phyloP scores from a whole-genome alignment of 2,113 vertebrate genomes.

The Carollia perspicillata region DNA sequence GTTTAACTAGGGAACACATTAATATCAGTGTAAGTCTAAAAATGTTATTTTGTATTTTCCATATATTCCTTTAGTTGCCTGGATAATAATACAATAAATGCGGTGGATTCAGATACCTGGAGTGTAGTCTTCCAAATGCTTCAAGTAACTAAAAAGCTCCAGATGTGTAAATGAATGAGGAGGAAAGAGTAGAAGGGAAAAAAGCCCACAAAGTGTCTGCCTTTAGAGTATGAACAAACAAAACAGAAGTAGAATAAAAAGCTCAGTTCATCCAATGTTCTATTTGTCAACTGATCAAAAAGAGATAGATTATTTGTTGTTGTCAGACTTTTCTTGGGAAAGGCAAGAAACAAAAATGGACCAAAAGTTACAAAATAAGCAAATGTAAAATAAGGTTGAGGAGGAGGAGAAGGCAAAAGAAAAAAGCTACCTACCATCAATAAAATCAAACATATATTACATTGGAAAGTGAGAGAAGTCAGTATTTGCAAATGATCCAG shows the following conservation, averaged over 20 bases:
- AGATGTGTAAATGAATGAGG: not conserved
- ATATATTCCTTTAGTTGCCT: not conserved
- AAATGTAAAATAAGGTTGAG: not conserved
- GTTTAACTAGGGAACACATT: not conserved
- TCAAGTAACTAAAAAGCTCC: not conserved
- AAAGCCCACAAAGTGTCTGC: not conserved
- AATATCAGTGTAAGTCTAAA: not conserved
- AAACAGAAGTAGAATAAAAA: not conserved
- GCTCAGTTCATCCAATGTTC: not conserved
- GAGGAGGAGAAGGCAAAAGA: not conserved
- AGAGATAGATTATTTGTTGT: not conserved
- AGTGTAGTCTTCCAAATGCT: not conserved
- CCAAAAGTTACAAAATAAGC: not conserved
- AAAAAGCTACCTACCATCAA: not conserved
- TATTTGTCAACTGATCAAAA: not conserved
- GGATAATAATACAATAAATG: not conserved
- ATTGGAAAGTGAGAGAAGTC: not conserved
- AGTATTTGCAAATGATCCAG: not conserved
- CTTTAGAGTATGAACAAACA: not conserved
- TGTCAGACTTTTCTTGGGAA: not conserved
- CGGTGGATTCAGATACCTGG: not conserved
- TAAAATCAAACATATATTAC: not conserved
- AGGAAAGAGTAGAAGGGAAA: accelerated
- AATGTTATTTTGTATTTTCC: not conserved
- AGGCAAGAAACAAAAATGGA: not conserved